These are phyloP conservation scores for Heteromormyrus szaboi DNA, from an alignment of 2,797 vertebrate species.

Conservation along the genomic window DNA sequence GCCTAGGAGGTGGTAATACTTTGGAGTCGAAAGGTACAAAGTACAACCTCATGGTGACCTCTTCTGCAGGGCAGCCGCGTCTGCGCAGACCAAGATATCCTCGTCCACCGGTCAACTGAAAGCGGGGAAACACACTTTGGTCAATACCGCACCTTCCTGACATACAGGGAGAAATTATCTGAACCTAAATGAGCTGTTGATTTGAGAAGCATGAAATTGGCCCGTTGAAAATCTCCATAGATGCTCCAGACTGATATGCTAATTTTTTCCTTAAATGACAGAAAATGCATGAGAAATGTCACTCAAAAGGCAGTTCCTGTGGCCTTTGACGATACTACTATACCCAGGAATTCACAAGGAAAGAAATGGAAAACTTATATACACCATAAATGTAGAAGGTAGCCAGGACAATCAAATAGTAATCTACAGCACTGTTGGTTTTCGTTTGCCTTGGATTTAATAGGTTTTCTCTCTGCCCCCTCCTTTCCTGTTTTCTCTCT, in stretches of 20 bases:
- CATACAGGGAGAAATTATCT: not conserved
- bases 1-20: conserved; percentile 47
- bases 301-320: not conserved
- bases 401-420: not conserved
- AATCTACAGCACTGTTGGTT: not conserved
- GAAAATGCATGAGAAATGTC: not conserved
- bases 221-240: not conserved
- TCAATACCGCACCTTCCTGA: not conserved
- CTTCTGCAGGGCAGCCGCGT: not conserved
- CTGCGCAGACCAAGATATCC: not conserved
- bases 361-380: conserved; percentile 11
- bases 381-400: not conserved
- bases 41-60: conserved; percentile 52
- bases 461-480: not conserved
- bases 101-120: not conserved
- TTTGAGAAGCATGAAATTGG: not conserved
- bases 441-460: not conserved
- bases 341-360: not conserved
- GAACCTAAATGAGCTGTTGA: not conserved
- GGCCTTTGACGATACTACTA: not conserved
- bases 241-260: not conserved
- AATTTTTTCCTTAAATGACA: not conserved
- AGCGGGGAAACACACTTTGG: not conserved
- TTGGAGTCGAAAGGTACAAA: conserved; percentile 55
- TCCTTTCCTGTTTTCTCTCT: not conserved